These are phyloP conservation scores for Dasypolia templi DNA, from an alignment of 2,888 invertebrate species.

Conservation along the genomic window DNA sequence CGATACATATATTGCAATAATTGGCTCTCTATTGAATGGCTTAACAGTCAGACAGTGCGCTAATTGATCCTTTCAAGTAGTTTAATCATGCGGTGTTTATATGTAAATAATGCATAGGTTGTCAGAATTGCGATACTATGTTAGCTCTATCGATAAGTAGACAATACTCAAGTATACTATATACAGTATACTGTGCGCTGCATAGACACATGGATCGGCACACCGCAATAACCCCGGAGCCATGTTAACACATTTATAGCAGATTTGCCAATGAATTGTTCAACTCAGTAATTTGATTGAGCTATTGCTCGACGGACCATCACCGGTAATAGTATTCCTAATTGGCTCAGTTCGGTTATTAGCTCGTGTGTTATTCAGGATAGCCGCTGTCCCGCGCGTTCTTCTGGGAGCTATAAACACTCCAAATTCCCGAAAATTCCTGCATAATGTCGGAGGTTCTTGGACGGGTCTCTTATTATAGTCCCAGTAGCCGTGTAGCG, in stretches of 20 bases:
- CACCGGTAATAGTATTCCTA: slow-evolving; percentile 74
- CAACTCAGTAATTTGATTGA: slow-evolving; percentile 82
- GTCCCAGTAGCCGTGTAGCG: slow-evolving; percentile 70
- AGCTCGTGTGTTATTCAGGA: slow-evolving; percentile 60
- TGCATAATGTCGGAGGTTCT: slow-evolving; percentile 74
- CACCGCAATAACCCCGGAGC: slow-evolving; percentile 85
- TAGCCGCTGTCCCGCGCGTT: slow-evolving; percentile 42
- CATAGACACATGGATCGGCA: slow-evolving; percentile 77
- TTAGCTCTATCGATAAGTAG: slow-evolving; percentile 33
- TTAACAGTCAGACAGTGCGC: slow-evolving; percentile 62
- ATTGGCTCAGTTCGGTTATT: slow-evolving; percentile 69
- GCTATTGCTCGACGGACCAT: slow-evolving; percentile 79
- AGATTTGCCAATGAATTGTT: slow-evolving; percentile 88
- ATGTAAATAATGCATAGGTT: slow-evolving; percentile 57
- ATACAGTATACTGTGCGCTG: slow-evolving; percentile 62
- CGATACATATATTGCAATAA: slow-evolving; percentile 63
- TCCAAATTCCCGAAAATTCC: slow-evolving; percentile 67
- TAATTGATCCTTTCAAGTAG: slow-evolving; percentile 75
- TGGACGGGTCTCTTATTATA: slow-evolving; percentile 76
- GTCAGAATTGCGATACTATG: slow-evolving; percentile 50
- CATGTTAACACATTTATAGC: slow-evolving; percentile 87
- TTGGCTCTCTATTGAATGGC: slow-evolving; percentile 67
- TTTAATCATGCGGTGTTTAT: slow-evolving; percentile 66
- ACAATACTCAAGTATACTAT: slow-evolving; percentile 39
- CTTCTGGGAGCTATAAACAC: slow-evolving; percentile 68